Evolutionary conservation across 1,140 invertebrate species (phyloP).

Genomic region (Oncopodura yosiiana): DNA sequence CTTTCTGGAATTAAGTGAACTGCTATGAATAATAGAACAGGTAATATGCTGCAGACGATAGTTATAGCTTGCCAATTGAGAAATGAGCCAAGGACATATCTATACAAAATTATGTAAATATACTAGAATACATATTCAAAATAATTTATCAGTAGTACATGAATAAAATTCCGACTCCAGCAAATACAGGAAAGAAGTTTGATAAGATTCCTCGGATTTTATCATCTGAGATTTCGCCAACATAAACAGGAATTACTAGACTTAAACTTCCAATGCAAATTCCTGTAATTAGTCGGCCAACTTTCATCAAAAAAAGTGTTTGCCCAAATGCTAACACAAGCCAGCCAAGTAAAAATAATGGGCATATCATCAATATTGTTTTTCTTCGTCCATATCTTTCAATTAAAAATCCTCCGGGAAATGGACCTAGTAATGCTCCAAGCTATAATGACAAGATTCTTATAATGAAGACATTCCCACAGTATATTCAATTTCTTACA

Average conservation of each 20-base stretch:
- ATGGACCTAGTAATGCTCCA: too few species aligned
- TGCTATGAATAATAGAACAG: constrained; percentile 37
- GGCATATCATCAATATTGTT: constrained; percentile 64
- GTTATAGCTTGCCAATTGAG: not conserved
- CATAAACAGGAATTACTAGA: constrained; percentile 63
- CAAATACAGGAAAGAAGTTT: constrained; percentile 65
- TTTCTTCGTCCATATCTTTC: constrained; percentile 63
- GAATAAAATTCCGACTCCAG: constrained; percentile 60
- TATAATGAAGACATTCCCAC: too few species aligned
- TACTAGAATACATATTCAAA: too few species aligned
- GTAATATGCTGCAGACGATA: not conserved
- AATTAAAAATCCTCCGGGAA: constrained; percentile 58
- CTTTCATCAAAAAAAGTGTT: constrained; percentile 43
- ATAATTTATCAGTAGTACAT: too few species aligned
- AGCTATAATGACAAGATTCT: too few species aligned
- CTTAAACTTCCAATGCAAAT: constrained; percentile 56
- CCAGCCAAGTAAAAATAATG: constrained; percentile 61
- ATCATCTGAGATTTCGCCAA: constrained; percentile 68
- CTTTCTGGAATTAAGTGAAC: constrained; percentile 55
- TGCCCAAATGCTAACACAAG: constrained; percentile 55
- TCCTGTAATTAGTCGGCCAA: constrained; percentile 9
- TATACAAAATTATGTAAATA: too few species aligned
- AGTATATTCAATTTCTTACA: too few species aligned
- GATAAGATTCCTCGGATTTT: constrained; percentile 66
- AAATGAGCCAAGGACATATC: constrained; percentile 7